These are phyloP conservation scores for Synanthedon myopaeformis DNA, from an alignment of 2,888 invertebrate genomes.

Conservation along the genomic window DNA sequence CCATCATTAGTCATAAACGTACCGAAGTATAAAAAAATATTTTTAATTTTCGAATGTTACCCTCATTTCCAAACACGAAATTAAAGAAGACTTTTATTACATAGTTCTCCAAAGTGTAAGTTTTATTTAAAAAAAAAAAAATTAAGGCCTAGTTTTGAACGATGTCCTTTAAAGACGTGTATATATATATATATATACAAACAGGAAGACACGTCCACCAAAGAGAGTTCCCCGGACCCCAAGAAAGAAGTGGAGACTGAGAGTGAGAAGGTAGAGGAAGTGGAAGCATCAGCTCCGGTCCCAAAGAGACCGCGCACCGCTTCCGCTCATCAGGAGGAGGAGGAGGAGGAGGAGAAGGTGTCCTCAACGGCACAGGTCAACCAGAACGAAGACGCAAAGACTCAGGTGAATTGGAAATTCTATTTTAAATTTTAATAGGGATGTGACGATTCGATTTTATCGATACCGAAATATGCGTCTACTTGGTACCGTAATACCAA, in stretches of 20 bases:
- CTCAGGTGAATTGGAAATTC: slow-evolving; percentile 23
- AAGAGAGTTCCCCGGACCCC: slow-evolving; percentile 36
- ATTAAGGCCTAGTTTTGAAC: background rate
- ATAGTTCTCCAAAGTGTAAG: no score
- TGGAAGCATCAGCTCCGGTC: slow-evolving; percentile 11
- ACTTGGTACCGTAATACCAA: no score
- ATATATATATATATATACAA: background rate
- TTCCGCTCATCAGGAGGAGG: slow-evolving; percentile 41
- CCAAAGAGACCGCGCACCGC: slow-evolving; percentile 35
- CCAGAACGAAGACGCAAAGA: slow-evolving; percentile 20
- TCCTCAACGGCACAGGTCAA: slow-evolving; percentile 38
- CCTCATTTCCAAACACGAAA: no score
- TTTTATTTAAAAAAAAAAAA: background rate
- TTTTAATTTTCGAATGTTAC: no score
- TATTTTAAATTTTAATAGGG: no score
- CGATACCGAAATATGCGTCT: no score
- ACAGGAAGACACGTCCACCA: slow-evolving; percentile 37
- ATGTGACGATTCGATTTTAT: no score
- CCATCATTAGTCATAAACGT: no score
- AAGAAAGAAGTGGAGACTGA: slow-evolving; percentile 29
- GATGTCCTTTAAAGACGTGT: background rate
- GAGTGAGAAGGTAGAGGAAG: slow-evolving; percentile 14
- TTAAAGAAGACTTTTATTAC: no score
- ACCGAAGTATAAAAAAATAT: no score
- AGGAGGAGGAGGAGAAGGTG: slow-evolving; percentile 51